Conservation (phyloP, 2,113 vertebrate genomes). For the Notiomystis cincta region DNA sequence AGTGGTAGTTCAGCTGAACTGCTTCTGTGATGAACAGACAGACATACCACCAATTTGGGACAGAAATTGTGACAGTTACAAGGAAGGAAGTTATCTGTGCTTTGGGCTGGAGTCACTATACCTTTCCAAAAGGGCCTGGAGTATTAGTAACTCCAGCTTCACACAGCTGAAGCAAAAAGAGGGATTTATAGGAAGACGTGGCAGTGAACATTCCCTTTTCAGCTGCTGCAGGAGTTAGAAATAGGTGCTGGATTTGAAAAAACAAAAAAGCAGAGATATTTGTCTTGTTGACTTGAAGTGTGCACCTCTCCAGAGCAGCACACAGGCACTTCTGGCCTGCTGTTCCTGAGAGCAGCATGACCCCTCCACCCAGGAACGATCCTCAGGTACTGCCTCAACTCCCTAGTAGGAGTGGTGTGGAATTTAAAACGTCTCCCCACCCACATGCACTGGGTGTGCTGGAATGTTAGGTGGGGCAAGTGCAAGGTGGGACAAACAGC, state of each 20-base stretch:
- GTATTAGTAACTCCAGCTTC: background rate
- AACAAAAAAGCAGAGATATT: background rate
- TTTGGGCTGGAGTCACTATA: background rate
- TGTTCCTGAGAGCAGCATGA: background rate
- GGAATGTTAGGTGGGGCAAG: background rate
- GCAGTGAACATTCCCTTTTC: background rate
- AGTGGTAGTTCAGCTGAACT: background rate
- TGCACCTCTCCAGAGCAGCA: background rate
- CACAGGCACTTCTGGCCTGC: background rate
- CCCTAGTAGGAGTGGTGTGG: background rate
- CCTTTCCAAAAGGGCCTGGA: background rate
- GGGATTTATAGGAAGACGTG: background rate
- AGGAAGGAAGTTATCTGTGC: background rate
- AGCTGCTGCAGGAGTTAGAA: background rate
- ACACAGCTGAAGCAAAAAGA: background rate
- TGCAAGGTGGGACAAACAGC: background rate
- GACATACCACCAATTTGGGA: background rate
- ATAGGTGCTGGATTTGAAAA: background rate
- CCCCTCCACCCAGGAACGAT: background rate
- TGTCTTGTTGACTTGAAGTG: background rate
- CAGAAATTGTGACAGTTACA: background rate
- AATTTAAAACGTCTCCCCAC: conserved; percentile 11
- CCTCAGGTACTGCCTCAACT: background rate
- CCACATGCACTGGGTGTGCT: background rate
- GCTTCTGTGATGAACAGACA: background rate